Conservation (phyloP, 2,113 vertebrate genomes). For the Nothobranchius kuhntae region DNA sequence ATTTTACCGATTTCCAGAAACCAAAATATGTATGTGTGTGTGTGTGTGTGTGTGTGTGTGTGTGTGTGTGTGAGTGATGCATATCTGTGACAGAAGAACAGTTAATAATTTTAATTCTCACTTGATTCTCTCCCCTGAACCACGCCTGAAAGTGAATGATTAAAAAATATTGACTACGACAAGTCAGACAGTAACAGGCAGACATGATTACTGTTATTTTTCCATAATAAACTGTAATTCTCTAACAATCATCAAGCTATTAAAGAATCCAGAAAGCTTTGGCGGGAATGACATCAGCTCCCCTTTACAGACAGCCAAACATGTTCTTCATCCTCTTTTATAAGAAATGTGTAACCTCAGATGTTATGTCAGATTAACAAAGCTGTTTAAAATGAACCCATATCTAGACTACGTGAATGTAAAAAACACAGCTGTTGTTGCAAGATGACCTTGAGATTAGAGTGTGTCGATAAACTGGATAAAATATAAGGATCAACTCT, state of each 20-base stretch:
- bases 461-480: background rate
- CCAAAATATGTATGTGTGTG: background rate
- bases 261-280: no score
- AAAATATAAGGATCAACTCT: background rate
- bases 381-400: no score
- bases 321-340: no score
- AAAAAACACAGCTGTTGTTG: no score
- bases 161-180: background rate
- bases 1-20: constrained; percentile 2
- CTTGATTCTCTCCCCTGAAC: background rate
- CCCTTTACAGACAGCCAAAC: no score
- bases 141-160: background rate
- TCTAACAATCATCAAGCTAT: no score
- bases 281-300: no score
- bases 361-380: no score
- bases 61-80: background rate
- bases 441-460: background rate
- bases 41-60: background rate
- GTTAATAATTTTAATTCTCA: background rate
- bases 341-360: no score
- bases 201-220: no score
- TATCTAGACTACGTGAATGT: no score
- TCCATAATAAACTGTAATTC: no score
- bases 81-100: constrained; percentile 6
- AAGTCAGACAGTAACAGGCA: background rate